phyloP scores from a whole-genome alignment of 1,140 invertebrate genomes.

The Drosophila subpulchrella region DNA sequence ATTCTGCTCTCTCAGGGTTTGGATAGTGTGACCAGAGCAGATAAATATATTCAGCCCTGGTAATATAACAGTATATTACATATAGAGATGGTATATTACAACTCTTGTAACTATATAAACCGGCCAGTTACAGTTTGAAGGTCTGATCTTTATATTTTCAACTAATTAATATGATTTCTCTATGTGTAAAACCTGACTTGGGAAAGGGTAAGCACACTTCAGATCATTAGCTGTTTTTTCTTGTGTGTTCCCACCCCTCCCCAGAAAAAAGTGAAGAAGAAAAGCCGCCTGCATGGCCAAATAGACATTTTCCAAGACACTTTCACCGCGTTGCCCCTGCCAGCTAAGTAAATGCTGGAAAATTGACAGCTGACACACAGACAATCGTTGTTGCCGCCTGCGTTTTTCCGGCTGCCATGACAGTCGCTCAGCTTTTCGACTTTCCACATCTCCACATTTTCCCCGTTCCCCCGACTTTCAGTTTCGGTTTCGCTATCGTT shows the following conservation, averaged over 20 bases:
- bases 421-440: conserved; percentile 33
- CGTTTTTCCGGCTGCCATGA: conserved; percentile 39
- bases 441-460: conserved; percentile 2
- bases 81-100: too few relatives aligned
- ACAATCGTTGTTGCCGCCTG: conserved; percentile 40
- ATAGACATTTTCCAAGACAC: conserved; percentile 6
- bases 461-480: conserved; percentile 1
- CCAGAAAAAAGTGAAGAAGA: too few relatives aligned
- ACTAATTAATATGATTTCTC: neutral
- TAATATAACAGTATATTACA: too few relatives aligned
- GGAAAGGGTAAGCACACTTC: conserved; percentile 30
- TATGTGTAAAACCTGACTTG: neutral
- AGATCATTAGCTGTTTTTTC: conserved; percentile 28
- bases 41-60: too few relatives aligned
- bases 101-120: too few relatives aligned
- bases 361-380: conserved; percentile 53
- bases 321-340: conserved; percentile 8
- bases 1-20: too few relatives aligned
- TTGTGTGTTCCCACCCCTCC: neutral
- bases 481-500: conserved; percentile 20
- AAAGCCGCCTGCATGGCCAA: neutral
- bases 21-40: too few relatives aligned
- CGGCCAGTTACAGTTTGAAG: too few relatives aligned
- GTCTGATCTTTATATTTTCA: too few relatives aligned
- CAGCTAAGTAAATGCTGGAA: conserved; percentile 24